Base-by-base conservation (phyloP, 2,113 vertebrate genomes). In the Scytalopus superciliaris region DNA sequence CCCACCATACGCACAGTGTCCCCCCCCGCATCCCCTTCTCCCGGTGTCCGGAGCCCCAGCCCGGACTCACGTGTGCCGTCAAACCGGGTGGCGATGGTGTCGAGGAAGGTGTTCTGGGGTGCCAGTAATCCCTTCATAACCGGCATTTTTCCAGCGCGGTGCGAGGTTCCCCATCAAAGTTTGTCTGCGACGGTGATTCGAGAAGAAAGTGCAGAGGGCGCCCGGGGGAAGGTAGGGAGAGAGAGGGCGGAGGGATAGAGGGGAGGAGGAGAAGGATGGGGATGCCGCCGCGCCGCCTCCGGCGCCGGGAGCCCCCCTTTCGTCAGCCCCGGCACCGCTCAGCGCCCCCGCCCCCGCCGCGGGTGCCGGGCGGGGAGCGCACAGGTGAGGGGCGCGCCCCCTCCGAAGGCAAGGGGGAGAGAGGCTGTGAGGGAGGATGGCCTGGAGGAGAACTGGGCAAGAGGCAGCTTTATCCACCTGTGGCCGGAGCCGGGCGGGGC, bases 41-140 rank as follows among this genome's bases (percentile, higher is more conserved):
- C 7, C 19, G 10, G 33, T 19, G 9, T 7, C 55, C 60, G 42
- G n/a, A 77, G 60, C 64, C 68, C 52, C 67, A 94, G 93, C 69
- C 77, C 75, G 11, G 96, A 99, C 99, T 99, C 98, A 99, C 99
- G 99, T 97, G 99, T 99, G 97, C 99, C 99, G 97, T 99, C 99
- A 98, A 99, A 99, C 53, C 99, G 98, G 84, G 99, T 99, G 76
- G 99, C 99, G 96, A 99, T 99, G 68, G 99, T 99, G 98, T 99
- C 99, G 94, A 99, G 98, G 98, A 99, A 99, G 94, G 99, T 99
- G 98, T 99, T 99, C 96, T 99, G 99, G 49, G 99, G 99, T 92
- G 99, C 99, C 97, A 99, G 97, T 98, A 99, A 98, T 98, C 99
- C 99, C 88, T 99, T 99, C 99, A 99, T 99, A 95, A 99, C 99